Evolutionary conservation across 1,140 invertebrate genomes (phyloP).

Genomic region (Drosophila ironensis): DNA sequence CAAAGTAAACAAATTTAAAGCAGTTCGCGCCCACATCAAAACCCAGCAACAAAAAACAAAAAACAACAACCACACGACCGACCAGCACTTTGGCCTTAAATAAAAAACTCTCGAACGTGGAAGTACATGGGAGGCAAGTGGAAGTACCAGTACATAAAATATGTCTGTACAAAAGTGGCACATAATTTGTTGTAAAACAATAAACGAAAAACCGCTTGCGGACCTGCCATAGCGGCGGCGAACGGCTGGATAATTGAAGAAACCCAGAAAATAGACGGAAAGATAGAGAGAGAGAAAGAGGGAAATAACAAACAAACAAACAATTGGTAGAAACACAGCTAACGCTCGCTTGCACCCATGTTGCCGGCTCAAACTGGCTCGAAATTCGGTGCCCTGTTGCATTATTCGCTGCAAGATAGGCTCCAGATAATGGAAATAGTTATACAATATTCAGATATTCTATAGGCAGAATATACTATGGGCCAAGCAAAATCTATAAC

Average conservation of each 20-base stretch:
- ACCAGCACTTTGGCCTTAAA: conserved; percentile 60
- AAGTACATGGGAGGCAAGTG: conserved; percentile 1
- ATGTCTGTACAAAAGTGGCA: conserved; percentile 51
- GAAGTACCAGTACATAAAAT: conserved; percentile 53
- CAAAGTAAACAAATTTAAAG: conserved; percentile 74
- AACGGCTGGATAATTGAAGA: too few species aligned
- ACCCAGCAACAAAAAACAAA: conserved; percentile 34
- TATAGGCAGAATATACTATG: too few species aligned
- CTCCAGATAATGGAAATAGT: too few species aligned
- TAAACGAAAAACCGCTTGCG: conserved; percentile 40
- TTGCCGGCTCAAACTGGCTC: too few species aligned
- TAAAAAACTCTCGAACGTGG: conserved; percentile 41
- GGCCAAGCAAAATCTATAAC: too few species aligned
- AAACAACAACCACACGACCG: too few species aligned
- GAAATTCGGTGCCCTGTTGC: too few species aligned
- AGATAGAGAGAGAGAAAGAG: neutral
- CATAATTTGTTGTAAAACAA: conserved; percentile 70
- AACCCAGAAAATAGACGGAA: neutral
- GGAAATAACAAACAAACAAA: conserved; percentile 7
- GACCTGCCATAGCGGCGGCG: conserved; percentile 46
- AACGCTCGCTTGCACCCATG: too few species aligned
- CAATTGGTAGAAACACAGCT: too few species aligned
- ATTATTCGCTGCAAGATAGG: too few species aligned
- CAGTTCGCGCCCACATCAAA: conserved; percentile 73
- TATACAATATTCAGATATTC: too few species aligned